These are phyloP conservation scores for Eupithecia abbreviata DNA, from an alignment of 2,888 invertebrate genomes.

Conservation along the genomic window DNA sequence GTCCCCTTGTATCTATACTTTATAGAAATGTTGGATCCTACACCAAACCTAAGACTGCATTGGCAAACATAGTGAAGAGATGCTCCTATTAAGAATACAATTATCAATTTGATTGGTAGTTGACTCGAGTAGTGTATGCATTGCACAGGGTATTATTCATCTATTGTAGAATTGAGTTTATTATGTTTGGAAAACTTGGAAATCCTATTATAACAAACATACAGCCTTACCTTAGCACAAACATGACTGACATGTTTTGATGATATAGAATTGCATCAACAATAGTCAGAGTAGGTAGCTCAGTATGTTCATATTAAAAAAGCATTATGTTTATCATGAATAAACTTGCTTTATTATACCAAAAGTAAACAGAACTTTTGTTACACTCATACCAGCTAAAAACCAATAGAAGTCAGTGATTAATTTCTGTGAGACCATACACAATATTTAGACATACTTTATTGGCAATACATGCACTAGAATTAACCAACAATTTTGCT, in stretches of 20 bases:
- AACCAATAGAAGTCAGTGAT: not conserved
- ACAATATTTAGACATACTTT: not conserved
- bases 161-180: not conserved
- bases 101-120: not conserved
- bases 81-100: not conserved
- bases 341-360: not conserved
- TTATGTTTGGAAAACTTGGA: not conserved
- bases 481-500: slow-evolving; percentile 38
- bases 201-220: not conserved
- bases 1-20: not conserved
- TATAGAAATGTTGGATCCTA: not conserved
- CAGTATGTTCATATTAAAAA: not conserved
- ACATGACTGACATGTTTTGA: not conserved
- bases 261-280: not conserved
- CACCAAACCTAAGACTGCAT: not conserved
- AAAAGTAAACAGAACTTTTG: not conserved
- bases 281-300: not conserved
- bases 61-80: not conserved
- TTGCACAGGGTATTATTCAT: not conserved
- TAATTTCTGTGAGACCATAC: not conserved
- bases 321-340: not conserved
- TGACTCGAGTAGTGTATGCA: not conserved
- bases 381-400: not conserved
- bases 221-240: not conserved
- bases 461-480: not conserved